A percentile compares a stretch with the other conserved stretches of the same genome.
These are phyloP conservation scores for Heterodera schachtii DNA, from an alignment of 1,140 invertebrate species.

Conservation along the genomic window DNA sequence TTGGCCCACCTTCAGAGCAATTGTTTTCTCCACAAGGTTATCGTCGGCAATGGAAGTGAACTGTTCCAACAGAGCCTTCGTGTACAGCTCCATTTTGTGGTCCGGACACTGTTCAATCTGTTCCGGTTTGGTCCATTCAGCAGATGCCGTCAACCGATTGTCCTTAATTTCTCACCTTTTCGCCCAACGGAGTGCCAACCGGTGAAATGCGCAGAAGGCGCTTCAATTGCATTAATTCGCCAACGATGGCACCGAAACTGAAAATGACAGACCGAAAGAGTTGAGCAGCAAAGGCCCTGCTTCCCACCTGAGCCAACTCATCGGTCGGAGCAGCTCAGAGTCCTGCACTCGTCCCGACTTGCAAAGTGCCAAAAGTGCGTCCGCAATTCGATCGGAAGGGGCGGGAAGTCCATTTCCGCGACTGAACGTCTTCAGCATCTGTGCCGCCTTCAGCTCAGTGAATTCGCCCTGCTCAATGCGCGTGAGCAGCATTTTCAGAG, in stretches of 20 bases:
- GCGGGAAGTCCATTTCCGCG: slow-evolving; percentile 40
- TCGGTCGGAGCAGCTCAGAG: slow-evolving; percentile 45
- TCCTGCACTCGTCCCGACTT: slow-evolving; percentile 38
- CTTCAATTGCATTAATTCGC: slow-evolving; percentile 49
- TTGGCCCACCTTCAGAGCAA: background rate
- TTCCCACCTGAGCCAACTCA: background rate
- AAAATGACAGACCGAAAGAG: slow-evolving; percentile 35
- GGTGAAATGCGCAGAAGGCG: slow-evolving; percentile 10
- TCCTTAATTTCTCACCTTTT: slow-evolving; percentile 33
- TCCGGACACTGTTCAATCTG: slow-evolving; percentile 42
- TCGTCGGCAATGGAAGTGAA: background rate
- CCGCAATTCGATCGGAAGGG: slow-evolving; percentile 48
- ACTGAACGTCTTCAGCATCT: slow-evolving; percentile 47
- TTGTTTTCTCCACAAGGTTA: background rate
- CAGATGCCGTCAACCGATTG: too few relatives aligned
- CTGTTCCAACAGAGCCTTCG: slow-evolving; percentile 5
- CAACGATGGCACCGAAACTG: slow-evolving; percentile 53
- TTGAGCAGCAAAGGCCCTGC: background rate
- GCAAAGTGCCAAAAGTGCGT: slow-evolving; percentile 50
- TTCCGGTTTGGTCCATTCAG: too few relatives aligned
- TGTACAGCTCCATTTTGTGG: slow-evolving; percentile 47
- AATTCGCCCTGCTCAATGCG: slow-evolving; percentile 41
- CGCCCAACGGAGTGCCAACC: slow-evolving; percentile 24
- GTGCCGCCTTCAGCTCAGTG: slow-evolving; percentile 43
- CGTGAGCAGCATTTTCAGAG: background rate